Base-by-base conservation (phyloP, 2,113 vertebrate genomes). In the Trichomycterus rosablanca region DNA sequence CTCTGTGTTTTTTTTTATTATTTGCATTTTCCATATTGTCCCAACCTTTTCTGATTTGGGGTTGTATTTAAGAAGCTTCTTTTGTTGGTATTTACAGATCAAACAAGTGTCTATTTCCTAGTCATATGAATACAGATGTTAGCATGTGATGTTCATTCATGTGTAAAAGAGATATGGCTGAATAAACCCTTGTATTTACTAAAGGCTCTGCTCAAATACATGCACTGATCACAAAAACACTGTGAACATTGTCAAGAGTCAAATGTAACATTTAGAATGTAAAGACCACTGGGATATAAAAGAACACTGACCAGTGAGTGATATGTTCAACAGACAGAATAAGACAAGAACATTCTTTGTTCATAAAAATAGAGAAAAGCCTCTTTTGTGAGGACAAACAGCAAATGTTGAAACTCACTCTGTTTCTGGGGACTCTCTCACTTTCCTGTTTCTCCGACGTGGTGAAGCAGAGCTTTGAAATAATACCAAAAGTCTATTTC, bases 401-500 rank as follows among this genome's bases (percentile, higher is more conserved):
- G 56, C 72, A 68, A 68, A 69, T 76, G 79, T 73, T 71, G 71
- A 70, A 53, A 55, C 71, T 70, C 46, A n/a, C 34, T 46, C 6
- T 74, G 64, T 74, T 66, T 62, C 66, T 65, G 59, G n/a, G n/a
- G 73, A 74, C 69, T 48, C 59, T 68, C 77, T 77, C 66, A 61
- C 30, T 40, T 42, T n/a, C 51, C 19, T 43, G 1, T 7, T 46
- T 63, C 61, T 58, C 68, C 64, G 4, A 55, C 53, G 73, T 72
- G 70, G 68, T 77, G 68, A 81, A 83, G 77, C 71, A 68, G 68
- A 74, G 78, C 76, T 78, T 30, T 81, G 81, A 70, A 80, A 76
- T 80, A 55, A 79, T 73, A n/a, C n/a, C n/a, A 7, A 79, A 77
- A 76, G 34, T 70, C 44, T 44, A n/a, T n/a, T 68, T 67, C 55